Base-by-base conservation (phyloP, 2,113 vertebrate species). In the Hemicordylus capensis region DNA sequence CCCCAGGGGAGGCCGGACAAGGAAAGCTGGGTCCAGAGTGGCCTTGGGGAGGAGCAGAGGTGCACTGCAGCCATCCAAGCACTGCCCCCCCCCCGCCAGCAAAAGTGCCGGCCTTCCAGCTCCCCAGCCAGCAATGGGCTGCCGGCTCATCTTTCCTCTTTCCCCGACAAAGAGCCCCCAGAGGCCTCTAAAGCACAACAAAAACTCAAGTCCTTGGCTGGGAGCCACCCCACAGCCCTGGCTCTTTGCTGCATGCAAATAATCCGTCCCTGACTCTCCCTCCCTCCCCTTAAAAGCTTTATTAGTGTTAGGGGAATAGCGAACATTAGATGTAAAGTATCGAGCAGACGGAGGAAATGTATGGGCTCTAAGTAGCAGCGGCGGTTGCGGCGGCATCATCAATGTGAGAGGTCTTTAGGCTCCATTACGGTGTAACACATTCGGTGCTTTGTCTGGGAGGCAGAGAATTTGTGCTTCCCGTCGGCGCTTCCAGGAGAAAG, bases 241-340 rank as follows among this genome's bases (percentile, higher is more conserved):
- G 72, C 59, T 76, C 26, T 24, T 56, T 44, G 11, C 63, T 34
- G 69, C 69, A 74, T 59, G 51, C 51, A 76, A 31, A 76, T 75
- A 31, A 76, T 75, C 24, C n/a, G 24, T 34, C 48, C 5, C 11
- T 26, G 2, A 3, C 20, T 51, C 20, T 44, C 54, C 31, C 26
- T 19, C 42, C n/a, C 15, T 11, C 22, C 37, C 48, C 58, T 66
- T 84, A 66, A 75, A 84, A 75, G 72, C 59, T 48, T 66, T 84
- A 76, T 76, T 84, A 66, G 72, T 20, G 72, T 28, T 54, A 2
- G 34, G 82, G 82, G 82, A 84, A 75, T 84, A 28, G 42, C 59
- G 37, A 37, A 44, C 82, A n/a, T 54, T 46, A 24, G 10, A 61
- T 34, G 31, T 61, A 37, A 76, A 66, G 72, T 75, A 64, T 48